phyloP scores from a whole-genome alignment of 2,888 invertebrate genomes.

The Drosophila lutescens region DNA sequence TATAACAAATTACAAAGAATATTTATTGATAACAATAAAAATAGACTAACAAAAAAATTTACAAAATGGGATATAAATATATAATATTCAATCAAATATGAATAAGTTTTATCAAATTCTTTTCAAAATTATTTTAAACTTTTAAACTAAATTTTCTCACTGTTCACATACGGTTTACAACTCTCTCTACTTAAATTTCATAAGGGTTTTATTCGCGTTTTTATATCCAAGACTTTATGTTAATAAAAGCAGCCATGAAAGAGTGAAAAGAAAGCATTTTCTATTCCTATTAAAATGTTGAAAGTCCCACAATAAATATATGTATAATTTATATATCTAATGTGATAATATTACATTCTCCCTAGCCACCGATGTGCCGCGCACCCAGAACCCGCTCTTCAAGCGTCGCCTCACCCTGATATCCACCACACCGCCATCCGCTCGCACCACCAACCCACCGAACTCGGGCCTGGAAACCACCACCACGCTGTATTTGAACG shows the following conservation, averaged over 20 bases:
- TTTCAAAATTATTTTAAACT: neutral
- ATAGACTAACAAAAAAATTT: too few species aligned
- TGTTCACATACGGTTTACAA: neutral
- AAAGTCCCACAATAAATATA: neutral
- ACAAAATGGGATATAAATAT: too few species aligned
- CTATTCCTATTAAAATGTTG: neutral
- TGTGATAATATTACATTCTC: neutral
- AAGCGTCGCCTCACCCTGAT: constrained; percentile 83
- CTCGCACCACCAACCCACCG: constrained; percentile 57
- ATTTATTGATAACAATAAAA: too few species aligned
- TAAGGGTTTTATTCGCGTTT: neutral
- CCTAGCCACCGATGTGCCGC: constrained; percentile 82
- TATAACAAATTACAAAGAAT: too few species aligned
- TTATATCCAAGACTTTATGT: neutral
- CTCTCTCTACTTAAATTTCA: constrained; percentile 2
- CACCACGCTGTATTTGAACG: constrained; percentile 61
- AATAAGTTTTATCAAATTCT: too few species aligned
- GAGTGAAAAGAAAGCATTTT: neutral
- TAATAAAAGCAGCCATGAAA: neutral
- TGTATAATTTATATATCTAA: neutral
- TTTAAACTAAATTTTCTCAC: too few species aligned
- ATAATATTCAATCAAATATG: too few species aligned
- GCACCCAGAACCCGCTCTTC: constrained; percentile 83
- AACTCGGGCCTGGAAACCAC: constrained; percentile 47
- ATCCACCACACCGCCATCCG: constrained; percentile 66